Percentiles rank a stretch among this genome's conserved stretches.
These are phyloP conservation scores for Pteropus rufus DNA, from an alignment of 2,797 vertebrate genomes.

Conservation along the genomic window DNA sequence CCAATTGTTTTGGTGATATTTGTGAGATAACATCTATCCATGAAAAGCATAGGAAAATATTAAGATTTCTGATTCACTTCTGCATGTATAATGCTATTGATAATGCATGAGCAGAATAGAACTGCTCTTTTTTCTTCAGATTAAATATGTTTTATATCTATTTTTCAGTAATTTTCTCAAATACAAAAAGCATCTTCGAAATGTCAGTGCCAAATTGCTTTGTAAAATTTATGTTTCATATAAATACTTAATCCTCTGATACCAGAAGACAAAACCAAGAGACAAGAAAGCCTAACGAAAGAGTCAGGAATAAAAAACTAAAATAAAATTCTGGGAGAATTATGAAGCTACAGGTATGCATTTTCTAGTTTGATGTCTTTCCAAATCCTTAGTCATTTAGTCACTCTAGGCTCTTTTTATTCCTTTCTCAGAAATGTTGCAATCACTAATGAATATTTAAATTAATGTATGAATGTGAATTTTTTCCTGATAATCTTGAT, in stretches of 20 bases:
- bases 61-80: neutral
- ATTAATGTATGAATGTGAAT: neutral
- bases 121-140: neutral
- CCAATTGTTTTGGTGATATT: no score
- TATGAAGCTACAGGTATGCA: neutral
- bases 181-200: neutral
- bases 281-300: no score
- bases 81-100: neutral
- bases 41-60: neutral
- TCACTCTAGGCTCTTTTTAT: no score
- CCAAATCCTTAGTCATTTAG: neutral
- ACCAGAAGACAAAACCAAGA: neutral
- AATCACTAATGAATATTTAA: neutral
- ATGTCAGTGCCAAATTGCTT: neutral
- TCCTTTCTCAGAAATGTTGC: neutral
- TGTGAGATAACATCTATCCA: neutral
- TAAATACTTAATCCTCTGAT: neutral
- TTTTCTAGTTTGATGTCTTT: neutral
- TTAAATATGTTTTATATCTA: neutral
- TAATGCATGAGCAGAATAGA: neutral
- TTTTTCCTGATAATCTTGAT: neutral
- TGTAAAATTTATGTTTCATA: neutral
- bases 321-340: neutral
- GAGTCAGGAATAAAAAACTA: neutral
- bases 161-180: neutral